phyloP scores from a whole-genome alignment of 1,140 invertebrate genomes.

The honey bee (Apis mellifera) region Amel_HAv3.1 CM009934.2:11458501-11459000 shows the following conservation, averaged over 20 bases:
- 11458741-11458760: conserved; percentile 1
- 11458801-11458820: conserved; percentile 15
- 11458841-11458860: conserved; percentile 31
- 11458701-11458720: conserved; percentile 21
- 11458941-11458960: conserved; percentile 43
- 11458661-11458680: conserved; percentile 51
- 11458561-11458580: conserved; percentile 49
- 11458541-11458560: conserved; percentile 58
- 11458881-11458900: conserved; percentile 55
- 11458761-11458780: conserved; percentile 3
- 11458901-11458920: neutral
- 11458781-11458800: neutral
- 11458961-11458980: conserved; percentile 70
- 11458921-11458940: conserved; percentile 13
- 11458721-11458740: conserved; percentile 16
- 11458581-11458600: conserved; percentile 54
- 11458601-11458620: conserved; percentile 57
- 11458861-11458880: conserved; percentile 42
- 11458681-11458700: conserved; percentile 26
- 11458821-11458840: conserved; percentile 6
- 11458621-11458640: conserved; percentile 16
- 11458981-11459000: conserved; percentile 51
- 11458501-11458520: neutral
- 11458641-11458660: conserved; percentile 28
- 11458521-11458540: conserved; percentile 41